Percentiles rank a stretch among this genome's conserved stretches.
Evolutionary conservation across 2,113 vertebrate genomes (phyloP).

Genomic region (Verasper variegatus): DNA sequence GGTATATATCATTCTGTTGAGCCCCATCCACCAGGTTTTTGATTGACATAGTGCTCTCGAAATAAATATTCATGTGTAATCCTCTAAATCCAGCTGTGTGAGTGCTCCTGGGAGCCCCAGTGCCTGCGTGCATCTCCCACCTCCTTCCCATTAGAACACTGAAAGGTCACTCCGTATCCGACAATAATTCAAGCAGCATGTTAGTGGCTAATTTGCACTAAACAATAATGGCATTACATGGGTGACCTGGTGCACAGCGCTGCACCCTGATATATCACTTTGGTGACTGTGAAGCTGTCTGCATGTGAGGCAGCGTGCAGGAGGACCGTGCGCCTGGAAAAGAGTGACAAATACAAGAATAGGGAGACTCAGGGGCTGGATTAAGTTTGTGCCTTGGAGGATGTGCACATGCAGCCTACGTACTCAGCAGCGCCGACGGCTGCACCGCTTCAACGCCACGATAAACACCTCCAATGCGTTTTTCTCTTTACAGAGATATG

Average conservation of each 20-base stretch:
- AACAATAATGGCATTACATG: constrained; percentile 64
- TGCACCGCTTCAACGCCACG: constrained; percentile 29
- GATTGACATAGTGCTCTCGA: not conserved
- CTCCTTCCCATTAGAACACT: constrained; percentile 35
- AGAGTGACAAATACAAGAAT: not conserved
- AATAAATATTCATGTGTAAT: constrained; percentile 39
- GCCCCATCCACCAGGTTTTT: not conserved
- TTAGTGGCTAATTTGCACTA: constrained; percentile 74
- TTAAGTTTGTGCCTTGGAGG: constrained; percentile 61
- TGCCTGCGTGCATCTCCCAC: constrained; percentile 43
- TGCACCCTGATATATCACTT: constrained; percentile 44
- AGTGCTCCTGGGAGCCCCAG: constrained; percentile 32
- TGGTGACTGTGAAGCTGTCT: constrained; percentile 31
- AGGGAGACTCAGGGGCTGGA: constrained; percentile 41
- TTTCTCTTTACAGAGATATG: constrained; percentile 45
- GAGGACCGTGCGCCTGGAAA: constrained; percentile 12
- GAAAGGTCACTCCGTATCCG: constrained; percentile 67
- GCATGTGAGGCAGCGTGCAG: constrained; percentile 7
- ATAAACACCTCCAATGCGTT: constrained; percentile 58
- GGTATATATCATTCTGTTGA: not conserved
- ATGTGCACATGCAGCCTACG: constrained; percentile 42
- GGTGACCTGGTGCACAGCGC: constrained; percentile 42
- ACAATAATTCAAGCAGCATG: constrained; percentile 63
- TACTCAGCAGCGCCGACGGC: constrained; percentile 35
- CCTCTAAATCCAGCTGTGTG: constrained; percentile 28